Conservation (phyloP, 2,113 vertebrate species). For the Vireo altiloquus region DNA sequence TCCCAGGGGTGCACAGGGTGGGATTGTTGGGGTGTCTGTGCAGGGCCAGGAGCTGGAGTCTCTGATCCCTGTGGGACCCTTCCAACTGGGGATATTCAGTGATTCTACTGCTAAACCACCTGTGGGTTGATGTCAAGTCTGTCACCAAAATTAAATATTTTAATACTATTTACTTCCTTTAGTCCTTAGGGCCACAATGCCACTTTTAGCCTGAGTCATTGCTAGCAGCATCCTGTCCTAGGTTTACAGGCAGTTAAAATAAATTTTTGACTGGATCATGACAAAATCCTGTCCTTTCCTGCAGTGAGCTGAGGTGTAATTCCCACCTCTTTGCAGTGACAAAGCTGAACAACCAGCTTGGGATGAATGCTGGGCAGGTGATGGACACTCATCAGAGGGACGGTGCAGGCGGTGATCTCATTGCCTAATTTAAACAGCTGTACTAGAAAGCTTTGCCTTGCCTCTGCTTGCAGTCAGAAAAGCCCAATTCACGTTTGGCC, state of each 20-base stretch:
- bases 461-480: not conserved
- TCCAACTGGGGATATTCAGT: not conserved
- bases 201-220: not conserved
- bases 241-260: not conserved
- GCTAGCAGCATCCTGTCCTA: not conserved
- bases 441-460: not conserved
- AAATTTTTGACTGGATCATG: not conserved
- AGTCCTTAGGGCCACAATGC: not conserved
- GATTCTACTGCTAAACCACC: not conserved
- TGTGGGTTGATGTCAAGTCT: not conserved
- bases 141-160: not conserved
- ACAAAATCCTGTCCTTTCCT: not conserved
- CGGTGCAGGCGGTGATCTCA: not conserved
- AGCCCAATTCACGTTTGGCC: accelerated
- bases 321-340: not conserved
- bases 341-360: not conserved
- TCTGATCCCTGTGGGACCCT: not conserved
- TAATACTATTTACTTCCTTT: not conserved
- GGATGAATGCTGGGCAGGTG: not conserved
- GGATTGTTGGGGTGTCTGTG: not conserved
- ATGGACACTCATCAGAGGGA: not conserved
- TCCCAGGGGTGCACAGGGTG: not conserved
- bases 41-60: not conserved
- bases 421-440: not conserved
- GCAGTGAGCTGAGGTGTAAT: not conserved